Conservation (phyloP, 2,797 vertebrate species). For the Muraenolepis orangiensis region DNA sequence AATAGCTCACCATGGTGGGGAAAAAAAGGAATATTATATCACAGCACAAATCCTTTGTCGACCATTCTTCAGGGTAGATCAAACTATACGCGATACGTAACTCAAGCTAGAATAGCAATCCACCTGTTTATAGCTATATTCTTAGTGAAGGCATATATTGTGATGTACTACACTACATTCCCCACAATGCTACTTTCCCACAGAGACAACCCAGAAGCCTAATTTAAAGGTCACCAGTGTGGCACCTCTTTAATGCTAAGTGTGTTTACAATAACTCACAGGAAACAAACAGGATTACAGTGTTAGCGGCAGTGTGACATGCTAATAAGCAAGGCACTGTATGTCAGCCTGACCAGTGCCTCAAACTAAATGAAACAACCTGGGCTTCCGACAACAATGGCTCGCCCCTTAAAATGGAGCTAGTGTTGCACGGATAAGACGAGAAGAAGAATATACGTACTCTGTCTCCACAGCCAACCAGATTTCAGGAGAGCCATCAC, state of each 20-base stretch:
- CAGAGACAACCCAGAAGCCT: background rate
- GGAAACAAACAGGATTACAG: background rate
- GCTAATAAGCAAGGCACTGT: background rate
- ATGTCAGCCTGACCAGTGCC: background rate
- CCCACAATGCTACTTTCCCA: background rate
- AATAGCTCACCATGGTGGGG: background rate
- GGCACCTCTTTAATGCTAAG: background rate
- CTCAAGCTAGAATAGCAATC: background rate
- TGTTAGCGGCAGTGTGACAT: background rate
- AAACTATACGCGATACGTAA: background rate
- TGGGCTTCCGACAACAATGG: background rate
- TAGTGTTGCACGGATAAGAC: background rate
- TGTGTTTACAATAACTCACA: background rate
- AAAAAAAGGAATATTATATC: background rate
- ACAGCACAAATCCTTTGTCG: background rate
- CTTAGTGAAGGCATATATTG: background rate
- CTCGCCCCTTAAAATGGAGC: background rate
- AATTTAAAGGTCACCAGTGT: background rate
- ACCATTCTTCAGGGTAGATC: background rate
- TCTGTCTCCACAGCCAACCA: slow-evolving; percentile 79
- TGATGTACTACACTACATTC: background rate
- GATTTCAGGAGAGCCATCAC: slow-evolving; percentile 74
- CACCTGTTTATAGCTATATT: background rate
- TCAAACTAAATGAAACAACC: background rate
- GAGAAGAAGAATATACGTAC: slow-evolving; percentile 58